Evolutionary conservation across 2,113 vertebrate species (phyloP).

Genomic region (Nymphicus hollandicus): DNA sequence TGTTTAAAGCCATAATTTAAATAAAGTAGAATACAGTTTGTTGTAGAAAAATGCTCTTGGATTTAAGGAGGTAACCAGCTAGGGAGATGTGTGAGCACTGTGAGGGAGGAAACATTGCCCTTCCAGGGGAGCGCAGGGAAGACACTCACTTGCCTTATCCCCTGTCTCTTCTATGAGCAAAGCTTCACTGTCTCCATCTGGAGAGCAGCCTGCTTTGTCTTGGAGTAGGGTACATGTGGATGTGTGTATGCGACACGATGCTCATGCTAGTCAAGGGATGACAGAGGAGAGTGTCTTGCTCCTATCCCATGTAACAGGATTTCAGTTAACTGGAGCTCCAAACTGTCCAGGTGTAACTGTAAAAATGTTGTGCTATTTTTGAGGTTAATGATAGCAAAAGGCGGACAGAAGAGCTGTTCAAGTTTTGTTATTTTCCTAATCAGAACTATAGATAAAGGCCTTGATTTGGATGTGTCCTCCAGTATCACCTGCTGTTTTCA

Average conservation of each 20-base stretch:
- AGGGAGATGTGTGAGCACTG: not conserved
- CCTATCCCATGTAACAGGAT: not conserved
- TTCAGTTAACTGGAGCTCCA: not conserved
- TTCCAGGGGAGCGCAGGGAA: accelerated
- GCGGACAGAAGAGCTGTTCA: not conserved
- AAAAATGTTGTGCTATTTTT: not conserved
- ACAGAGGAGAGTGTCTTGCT: not conserved
- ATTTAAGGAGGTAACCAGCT: not conserved
- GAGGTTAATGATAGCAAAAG: not conserved
- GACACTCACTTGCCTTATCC: not conserved
- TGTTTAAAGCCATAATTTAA: not conserved
- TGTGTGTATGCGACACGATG: not conserved
- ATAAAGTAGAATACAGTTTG: not conserved
- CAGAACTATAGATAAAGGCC: not conserved
- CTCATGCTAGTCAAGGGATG: accelerated
- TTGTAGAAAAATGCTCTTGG: accelerated
- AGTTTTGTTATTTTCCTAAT: not conserved
- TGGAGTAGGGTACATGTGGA: accelerated
- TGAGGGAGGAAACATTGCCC: not conserved
- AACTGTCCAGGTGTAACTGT: not conserved
- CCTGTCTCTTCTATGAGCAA: not conserved
- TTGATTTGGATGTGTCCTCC: not conserved
- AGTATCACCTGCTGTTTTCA: not conserved
- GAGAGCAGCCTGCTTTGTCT: not conserved
- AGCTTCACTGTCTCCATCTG: not conserved